phyloP scores from a whole-genome alignment of 2,113 vertebrate genomes.

The Grantiella picta region DNA sequence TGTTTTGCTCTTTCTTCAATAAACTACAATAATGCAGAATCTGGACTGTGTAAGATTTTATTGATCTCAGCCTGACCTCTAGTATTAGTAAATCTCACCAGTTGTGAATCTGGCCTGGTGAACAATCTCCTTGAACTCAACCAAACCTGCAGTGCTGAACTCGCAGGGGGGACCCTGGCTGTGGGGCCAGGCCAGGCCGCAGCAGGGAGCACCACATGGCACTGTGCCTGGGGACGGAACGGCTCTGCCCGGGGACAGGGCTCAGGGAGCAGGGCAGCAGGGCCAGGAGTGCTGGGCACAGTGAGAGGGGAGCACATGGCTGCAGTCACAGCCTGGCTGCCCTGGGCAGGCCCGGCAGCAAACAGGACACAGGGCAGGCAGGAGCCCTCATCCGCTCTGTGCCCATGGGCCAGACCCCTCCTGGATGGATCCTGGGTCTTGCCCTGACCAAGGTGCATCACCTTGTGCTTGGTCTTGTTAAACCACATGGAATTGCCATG shows the following conservation, averaged over 20 bases:
- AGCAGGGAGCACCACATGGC: no score
- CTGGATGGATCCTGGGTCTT: background rate
- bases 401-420: rapidly evolving
- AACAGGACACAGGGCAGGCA: background rate
- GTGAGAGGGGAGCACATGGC: no score
- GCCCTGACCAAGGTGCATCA: background rate
- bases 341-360: no score
- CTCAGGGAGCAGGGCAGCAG: no score
- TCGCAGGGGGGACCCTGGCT: no score
- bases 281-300: no score
- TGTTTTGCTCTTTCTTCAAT: background rate
- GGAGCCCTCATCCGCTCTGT: no score
- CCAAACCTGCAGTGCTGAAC: no score
- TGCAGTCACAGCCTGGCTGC: background rate
- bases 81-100: background rate
- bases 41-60: background rate
- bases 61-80: background rate
- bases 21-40: background rate
- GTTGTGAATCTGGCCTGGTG: background rate
- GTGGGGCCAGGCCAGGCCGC: no score
- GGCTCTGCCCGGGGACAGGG: no score
- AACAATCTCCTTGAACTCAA: background rate
- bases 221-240: no score
- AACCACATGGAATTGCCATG: background rate
- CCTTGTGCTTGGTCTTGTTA: background rate